A percentile compares a stretch with the other conserved stretches of the same genome.
These are phyloP conservation scores for Tetrax tetrax DNA, from an alignment of 2,113 vertebrate genomes.

Conservation along the genomic window DNA sequence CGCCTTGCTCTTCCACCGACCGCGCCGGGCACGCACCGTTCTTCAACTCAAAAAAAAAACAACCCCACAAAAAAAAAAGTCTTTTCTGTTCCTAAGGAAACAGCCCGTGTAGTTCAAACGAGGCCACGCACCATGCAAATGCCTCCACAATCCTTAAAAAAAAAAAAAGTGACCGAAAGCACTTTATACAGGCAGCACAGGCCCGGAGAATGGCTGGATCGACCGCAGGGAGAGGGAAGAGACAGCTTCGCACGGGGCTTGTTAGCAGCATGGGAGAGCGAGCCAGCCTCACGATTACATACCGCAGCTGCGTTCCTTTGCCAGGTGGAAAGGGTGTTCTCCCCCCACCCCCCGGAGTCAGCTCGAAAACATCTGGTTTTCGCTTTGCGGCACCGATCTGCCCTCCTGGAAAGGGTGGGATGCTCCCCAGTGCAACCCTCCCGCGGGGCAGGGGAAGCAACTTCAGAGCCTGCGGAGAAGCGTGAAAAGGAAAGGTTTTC, in stretches of 20 bases:
- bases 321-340: not conserved
- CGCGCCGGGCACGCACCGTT: not conserved
- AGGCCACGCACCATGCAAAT: not conserved
- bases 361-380: not conserved
- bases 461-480: not conserved
- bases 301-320: not conserved
- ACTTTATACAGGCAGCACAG: fast-evolving
- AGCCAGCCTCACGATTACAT: not conserved
- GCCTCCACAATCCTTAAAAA: not conserved
- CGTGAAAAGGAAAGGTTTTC: not conserved
- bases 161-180: not conserved
- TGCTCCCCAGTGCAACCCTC: not conserved
- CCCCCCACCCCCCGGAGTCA: not conserved
- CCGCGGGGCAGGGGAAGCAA: not conserved
- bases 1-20: not conserved
- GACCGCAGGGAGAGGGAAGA: fast-evolving
- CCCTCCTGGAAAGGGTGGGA: not conserved
- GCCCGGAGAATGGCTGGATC: not conserved
- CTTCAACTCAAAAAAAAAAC: not conserved
- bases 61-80: not conserved
- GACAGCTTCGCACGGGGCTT: fast-evolving
- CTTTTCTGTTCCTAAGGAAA: conserved; percentile 32
- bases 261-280: not conserved
- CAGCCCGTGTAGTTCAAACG: not conserved
- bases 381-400: not conserved